phyloP scores from a whole-genome alignment of 2,797 vertebrate genomes.

The Psittacula echo region DNA sequence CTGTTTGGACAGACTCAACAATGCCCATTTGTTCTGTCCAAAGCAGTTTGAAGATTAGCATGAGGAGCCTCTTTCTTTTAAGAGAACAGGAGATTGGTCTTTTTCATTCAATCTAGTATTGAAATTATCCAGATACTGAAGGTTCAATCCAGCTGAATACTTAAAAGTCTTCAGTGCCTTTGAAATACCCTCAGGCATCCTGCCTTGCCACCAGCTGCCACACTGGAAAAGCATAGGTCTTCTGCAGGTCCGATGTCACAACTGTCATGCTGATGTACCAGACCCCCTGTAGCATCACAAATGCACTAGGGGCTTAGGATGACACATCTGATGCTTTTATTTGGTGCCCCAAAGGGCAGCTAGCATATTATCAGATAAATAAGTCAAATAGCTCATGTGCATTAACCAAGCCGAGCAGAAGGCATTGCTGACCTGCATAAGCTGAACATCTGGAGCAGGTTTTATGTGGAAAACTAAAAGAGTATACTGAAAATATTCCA shows the following conservation, averaged over 20 bases:
- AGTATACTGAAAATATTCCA: neutral
- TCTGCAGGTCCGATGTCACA: neutral
- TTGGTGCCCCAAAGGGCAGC: neutral
- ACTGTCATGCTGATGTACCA: neutral
- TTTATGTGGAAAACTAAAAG: neutral
- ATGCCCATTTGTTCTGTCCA: neutral
- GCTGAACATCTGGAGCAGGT: neutral
- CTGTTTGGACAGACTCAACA: neutral
- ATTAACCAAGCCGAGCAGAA: neutral
- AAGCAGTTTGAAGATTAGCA: neutral
- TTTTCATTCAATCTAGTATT: neutral
- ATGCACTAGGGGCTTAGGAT: neutral
- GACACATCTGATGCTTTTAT: neutral
- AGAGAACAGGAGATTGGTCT: neutral
- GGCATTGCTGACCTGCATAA: neutral
- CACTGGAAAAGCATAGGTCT: neutral
- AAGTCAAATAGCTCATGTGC: neutral
- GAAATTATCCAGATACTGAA: neutral
- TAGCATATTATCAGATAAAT: neutral
- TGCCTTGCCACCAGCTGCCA: neutral
- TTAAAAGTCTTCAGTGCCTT: neutral
- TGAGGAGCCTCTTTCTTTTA: neutral
- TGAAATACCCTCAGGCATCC: neutral
- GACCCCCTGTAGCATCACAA: neutral
- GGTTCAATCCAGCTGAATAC: neutral